These are phyloP conservation scores for Carcina quercana DNA, from an alignment of 2,888 invertebrate genomes.

Conservation along the genomic window DNA sequence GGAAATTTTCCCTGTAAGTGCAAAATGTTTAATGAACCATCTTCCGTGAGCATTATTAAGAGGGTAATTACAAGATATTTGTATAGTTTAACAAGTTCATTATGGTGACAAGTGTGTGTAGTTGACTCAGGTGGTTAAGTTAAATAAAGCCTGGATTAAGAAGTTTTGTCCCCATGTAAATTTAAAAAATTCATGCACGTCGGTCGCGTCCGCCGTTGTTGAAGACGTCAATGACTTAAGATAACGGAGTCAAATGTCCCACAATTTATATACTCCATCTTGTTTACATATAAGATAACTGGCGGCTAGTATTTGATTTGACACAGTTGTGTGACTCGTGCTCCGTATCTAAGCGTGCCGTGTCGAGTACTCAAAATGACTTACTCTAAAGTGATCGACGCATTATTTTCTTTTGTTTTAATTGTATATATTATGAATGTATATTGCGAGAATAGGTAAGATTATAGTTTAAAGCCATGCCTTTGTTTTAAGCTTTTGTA, in stretches of 20 bases:
- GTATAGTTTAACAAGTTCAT: too few relatives aligned
- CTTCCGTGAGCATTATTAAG: too few relatives aligned
- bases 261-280: constrained; percentile 11
- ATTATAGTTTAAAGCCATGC: too few relatives aligned
- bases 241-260: constrained; percentile 18
- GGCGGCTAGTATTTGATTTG: background rate
- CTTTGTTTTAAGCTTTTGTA: too few relatives aligned
- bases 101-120: too few relatives aligned
- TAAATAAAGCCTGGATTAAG: too few relatives aligned
- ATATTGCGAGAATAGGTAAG: constrained; percentile 8
- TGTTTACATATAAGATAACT: background rate
- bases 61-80: too few relatives aligned
- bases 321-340: background rate
- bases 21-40: too few relatives aligned
- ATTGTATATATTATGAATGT: background rate
- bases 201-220: background rate
- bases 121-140: too few relatives aligned
- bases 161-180: too few relatives aligned
- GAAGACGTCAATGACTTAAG: constrained; percentile 16
- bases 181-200: too few relatives aligned
- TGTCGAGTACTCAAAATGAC: background rate
- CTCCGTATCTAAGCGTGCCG: background rate
- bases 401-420: constrained; percentile 1
- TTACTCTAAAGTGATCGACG: background rate
- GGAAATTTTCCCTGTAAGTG: constrained; percentile 7